Evolutionary conservation across 2,797 vertebrate genomes (phyloP).

Genomic region (Neosilurus hyrtlii): DNA sequence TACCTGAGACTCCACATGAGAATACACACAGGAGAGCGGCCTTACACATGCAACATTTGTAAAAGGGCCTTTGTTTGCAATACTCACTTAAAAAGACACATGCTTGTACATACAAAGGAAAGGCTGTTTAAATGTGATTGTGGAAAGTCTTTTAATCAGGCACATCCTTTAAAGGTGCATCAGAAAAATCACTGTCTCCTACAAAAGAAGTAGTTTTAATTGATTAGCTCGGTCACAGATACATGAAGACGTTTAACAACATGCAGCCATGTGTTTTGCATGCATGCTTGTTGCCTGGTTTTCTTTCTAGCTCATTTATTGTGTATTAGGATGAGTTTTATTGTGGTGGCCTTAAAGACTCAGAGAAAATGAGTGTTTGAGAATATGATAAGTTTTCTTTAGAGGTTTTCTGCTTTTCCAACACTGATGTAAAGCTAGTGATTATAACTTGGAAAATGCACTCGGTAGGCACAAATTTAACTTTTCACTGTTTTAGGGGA

Average conservation of each 20-base stretch:
- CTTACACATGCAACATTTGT: constrained; percentile 50
- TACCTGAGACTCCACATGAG: constrained; percentile 51
- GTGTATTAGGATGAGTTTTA: neutral
- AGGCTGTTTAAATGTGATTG: constrained; percentile 50
- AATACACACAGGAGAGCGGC: constrained; percentile 53
- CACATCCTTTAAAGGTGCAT: constrained; percentile 47
- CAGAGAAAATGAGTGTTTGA: neutral
- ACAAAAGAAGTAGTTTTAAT: neutral
- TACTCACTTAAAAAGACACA: constrained; percentile 53
- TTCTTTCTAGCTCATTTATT: neutral
- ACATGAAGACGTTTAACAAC: neutral
- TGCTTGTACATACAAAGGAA: constrained; percentile 51
- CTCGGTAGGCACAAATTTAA: no score
- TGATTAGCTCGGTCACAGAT: neutral
- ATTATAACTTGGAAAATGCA: neutral
- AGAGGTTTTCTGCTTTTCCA: neutral
- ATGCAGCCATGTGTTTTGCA: neutral
- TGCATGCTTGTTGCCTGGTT: neutral
- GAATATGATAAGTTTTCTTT: neutral
- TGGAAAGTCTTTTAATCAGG: constrained; percentile 50
- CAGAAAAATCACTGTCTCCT: constrained; percentile 38
- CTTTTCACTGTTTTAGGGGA: neutral
- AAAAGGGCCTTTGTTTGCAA: constrained; percentile 45
- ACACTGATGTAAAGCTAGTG: neutral
- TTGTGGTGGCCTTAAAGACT: neutral